Base-by-base conservation (phyloP, 2,888 invertebrate genomes). In the Zygaena filipendulae region DNA sequence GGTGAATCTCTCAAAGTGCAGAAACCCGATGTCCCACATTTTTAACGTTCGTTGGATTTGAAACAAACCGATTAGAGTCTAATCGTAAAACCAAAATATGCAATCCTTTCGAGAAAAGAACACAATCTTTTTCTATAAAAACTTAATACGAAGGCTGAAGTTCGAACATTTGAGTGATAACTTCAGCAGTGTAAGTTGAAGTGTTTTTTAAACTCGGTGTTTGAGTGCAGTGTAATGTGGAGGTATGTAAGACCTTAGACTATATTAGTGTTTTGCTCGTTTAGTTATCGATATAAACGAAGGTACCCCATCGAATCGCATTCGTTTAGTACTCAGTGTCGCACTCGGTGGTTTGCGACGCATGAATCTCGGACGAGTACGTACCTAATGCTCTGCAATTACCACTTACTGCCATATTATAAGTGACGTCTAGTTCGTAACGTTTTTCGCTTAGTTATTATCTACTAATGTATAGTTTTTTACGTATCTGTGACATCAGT, bases 331-430 rank as follows among this genome's bases (percentile, higher is more conserved):
- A 59, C 62, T 67, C 61, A 61, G 38, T 40, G 52, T 50, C 51
- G 47, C 46, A 20, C 25, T 45, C 38, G 41, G 55, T 52, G 56
- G 57, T 6, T 16, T 16, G 16, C 57, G 58, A 52, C 50, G 54
- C 49, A 59, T 55, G 68, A 72, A 68, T 72, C 72, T 72, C 72
- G 63, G 59, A 52, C 58, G 56, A 55, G 57, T 55, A 49, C 43
- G 45, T 48, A 53, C 49, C 49, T 32, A 39, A 40, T 36, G 42
- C 44, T 47, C 45, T 48, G 42, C 45, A 45, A 52, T 59, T 63
- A 67, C 67, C 64, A 66, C 62, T 60, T 68, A 75, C 77, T 77
- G 77, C 77, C 77, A 75, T 77, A 77, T 64, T 71, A 72, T 72
- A 74, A 66, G 70, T 68, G 59, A 59, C 30, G 36, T 43, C 42